phyloP scores from a whole-genome alignment of 2,113 vertebrate genomes.

The Gadus chalcogrammus region DNA sequence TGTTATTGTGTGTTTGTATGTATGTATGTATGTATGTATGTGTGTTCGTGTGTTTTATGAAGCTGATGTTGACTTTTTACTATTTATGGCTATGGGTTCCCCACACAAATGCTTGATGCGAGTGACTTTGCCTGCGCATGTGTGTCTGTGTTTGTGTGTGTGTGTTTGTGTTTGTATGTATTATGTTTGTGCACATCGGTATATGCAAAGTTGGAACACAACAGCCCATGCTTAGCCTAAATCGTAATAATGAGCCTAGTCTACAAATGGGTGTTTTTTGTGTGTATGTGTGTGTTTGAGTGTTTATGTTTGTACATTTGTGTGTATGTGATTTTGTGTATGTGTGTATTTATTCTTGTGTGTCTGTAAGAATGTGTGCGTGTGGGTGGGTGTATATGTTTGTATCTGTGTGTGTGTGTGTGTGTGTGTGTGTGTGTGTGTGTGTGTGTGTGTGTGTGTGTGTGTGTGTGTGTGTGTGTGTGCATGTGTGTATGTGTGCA shows the following conservation, averaged over 20 bases:
- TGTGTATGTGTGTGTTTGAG: background rate
- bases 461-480: background rate
- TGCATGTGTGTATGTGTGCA: background rate
- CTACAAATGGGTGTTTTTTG: conserved; percentile 15
- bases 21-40: no score
- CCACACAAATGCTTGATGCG: background rate
- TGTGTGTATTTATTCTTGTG: no score
- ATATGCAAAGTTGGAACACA: conserved; percentile 7
- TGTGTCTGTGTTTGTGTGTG: background rate
- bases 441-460: no score
- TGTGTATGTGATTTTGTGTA: no score
- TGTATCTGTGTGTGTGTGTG: no score
- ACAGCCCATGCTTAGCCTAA: conserved; percentile 15
- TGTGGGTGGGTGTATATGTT: no score
- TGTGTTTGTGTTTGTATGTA: background rate
- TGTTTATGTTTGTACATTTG: background rate
- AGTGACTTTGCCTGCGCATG: background rate
- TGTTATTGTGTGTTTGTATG: no score
- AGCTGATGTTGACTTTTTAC: no score
- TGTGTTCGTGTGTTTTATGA: background rate
- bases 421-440: background rate
- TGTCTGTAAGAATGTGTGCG: no score
- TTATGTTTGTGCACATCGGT: background rate
- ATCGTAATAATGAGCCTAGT: conserved; percentile 10
- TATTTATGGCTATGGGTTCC: no score